Base-by-base conservation (phyloP, 2,113 vertebrate genomes). In the Alectura lathami region DNA sequence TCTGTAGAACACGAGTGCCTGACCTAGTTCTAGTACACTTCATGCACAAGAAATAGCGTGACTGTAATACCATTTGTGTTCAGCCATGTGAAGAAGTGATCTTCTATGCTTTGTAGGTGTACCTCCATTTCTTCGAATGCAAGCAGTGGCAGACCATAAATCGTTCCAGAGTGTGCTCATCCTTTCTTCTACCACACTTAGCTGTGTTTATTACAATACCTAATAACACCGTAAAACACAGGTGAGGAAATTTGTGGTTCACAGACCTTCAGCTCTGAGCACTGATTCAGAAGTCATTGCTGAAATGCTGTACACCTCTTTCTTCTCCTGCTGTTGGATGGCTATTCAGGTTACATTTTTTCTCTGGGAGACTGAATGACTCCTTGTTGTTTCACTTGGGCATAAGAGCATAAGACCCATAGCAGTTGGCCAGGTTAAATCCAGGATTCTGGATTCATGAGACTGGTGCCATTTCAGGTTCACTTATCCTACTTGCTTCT, bases 21-120 rank as follows among this genome's bases (percentile, higher is more conserved):
- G 45, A 70, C 34, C 23, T 57, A 9, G 26, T 50, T 34, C 74
- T 30, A 30, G 63, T 47, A 59, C n/a, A 18, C 16, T 34, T 64
- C 14, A 29, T 32, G 27, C 45, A 47, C 22, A n/a, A 60, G 45
- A 40, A 48, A 7, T 13, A 17, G 7, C 1, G 2, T 0, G 2
- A 20, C 34, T 59, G 23, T 29, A 14, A 17, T 18, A 21, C 36
- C 2, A 0, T 32, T 64, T 15, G n/a, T n/a, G 50, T 18, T 45
- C 48, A 21, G 30, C 38, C 2, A 0, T 17, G 66, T 30, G 54
- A 42, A 79, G 67, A 50, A 43, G 27, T 67, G 45, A 30, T 67
- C 22, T 67, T 9, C 59, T 50, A 9, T 74, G 34, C 15, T 17
- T 60, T 73, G 34, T 18, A 54, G 21, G 11, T 29, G 20, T 34